Base-by-base conservation (phyloP, 92 coral and sea anemone species). In the Epizoanthus stellaris region DNA sequence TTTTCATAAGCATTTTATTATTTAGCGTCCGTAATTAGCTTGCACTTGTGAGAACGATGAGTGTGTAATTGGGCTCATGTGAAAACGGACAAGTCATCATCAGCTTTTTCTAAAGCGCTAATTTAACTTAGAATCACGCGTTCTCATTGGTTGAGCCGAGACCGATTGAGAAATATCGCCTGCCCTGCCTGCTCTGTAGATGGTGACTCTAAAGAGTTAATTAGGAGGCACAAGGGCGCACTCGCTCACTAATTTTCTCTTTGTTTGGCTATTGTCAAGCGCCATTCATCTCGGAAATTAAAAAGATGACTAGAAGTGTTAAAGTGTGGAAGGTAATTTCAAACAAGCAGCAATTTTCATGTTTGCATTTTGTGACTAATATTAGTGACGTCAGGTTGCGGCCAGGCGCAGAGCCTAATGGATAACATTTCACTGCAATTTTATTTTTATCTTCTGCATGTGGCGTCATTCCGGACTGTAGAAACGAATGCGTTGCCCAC, bases 231-330 rank as follows among this genome's bases (percentile, higher is more conserved):
- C 71, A 70, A 63, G 67, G 23, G 70, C 21, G 73, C 60, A 21
- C 70, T 43, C 83, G 21, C 60, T 10, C 40, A 42, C 83, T 79
- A 79, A 79, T 79, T 73, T 64, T 5, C 12, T 54, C 30, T 63
- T 79, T 79, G 83, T 79, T 79, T 42, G 23, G n/a, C 83, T 63
- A 62, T 79, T 79, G 83, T 79, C 45, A 70, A 64, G 60, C 73
- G 60, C 72, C 72, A 79, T 79, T 79, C 83, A 79, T 62, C 72
- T 79, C 25, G 72, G 83, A 79, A 79, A 79, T 79, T 79, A 79
- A 79, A 79, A 79, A 79, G 83, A 79, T 63, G 83, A 62, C 83
- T 20, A 43, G 71, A 79, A 79, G 67, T 59, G 70, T 68, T 68
- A 79, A 79, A 79, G 83, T 64, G 70, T 79, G 83, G 83, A 62